phyloP scores from a whole-genome alignment of 2,113 vertebrate genomes.

The Pungitius pungitius region DNA sequence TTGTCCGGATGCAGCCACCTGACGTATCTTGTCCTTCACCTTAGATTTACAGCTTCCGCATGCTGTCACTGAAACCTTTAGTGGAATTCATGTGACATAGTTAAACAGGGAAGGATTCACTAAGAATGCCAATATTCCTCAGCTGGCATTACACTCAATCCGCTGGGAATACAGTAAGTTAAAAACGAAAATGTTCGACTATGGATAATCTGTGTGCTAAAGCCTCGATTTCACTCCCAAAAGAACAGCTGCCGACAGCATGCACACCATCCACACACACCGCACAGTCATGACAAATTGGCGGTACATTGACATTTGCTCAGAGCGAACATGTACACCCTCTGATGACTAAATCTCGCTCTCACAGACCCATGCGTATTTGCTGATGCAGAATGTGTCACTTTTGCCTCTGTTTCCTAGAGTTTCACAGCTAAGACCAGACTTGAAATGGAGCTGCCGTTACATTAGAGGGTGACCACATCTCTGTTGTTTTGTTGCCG shows the following conservation, averaged over 20 bases:
- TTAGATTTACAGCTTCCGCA: background rate
- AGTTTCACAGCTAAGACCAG: background rate
- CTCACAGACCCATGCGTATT: background rate
- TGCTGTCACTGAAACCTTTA: background rate
- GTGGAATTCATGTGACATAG: background rate
- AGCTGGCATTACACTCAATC: background rate
- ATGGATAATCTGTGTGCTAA: background rate
- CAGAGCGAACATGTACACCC: background rate
- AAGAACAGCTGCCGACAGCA: background rate
- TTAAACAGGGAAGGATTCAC: background rate
- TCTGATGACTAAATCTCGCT: background rate
- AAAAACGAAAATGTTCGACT: background rate
- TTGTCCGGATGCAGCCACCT: background rate
- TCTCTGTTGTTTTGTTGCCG: background rate
- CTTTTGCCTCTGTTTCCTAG: background rate
- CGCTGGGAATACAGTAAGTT: too few relatives aligned
- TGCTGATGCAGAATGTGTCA: background rate
- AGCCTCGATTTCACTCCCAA: background rate
- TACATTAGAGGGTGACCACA: background rate
- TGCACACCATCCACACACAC: background rate
- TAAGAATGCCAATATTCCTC: background rate
- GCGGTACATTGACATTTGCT: background rate
- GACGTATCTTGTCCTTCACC: background rate
- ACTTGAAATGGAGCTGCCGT: background rate
- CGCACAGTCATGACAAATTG: background rate